phyloP scores from a whole-genome alignment of 2,797 vertebrate species.

The Falco naumanni region DNA sequence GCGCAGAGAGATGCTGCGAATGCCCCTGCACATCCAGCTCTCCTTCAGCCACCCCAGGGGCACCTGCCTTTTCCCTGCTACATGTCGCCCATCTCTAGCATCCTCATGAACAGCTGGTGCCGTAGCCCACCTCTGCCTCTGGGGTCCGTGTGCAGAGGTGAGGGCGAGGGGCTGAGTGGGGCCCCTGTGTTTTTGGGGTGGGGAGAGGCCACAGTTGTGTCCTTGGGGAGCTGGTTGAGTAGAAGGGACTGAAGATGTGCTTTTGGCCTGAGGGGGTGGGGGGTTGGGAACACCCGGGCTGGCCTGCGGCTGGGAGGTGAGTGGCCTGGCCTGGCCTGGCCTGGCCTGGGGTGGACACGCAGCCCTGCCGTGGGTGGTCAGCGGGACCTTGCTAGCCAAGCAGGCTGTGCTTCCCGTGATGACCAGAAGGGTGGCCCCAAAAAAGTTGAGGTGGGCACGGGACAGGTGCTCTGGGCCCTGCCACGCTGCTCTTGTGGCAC shows the following conservation, averaged over 20 bases:
- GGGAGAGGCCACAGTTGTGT: neutral
- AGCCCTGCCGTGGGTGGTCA: neutral
- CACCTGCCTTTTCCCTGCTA: neutral
- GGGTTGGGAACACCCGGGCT: too few relatives aligned
- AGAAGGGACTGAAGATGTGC: neutral
- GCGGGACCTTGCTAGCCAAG: neutral
- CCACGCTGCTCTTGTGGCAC: neutral
- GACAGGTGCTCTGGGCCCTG: neutral
- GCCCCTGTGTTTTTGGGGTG: accelerated
- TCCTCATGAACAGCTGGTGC: neutral
- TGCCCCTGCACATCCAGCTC: neutral
- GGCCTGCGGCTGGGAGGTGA: neutral
- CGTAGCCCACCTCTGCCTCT: neutral
- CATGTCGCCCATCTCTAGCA: accelerated
- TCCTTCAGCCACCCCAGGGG: neutral
- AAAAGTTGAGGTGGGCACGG: neutral
- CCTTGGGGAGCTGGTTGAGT: neutral
- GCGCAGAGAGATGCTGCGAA: neutral
- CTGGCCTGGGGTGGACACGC: neutral
- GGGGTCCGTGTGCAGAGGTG: neutral
- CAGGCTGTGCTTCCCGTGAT: accelerated
- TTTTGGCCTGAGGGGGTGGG: neutral
- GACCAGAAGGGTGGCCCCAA: neutral
- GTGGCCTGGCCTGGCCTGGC: neutral
- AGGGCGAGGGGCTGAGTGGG: neutral